A percentile compares a stretch with the other conserved stretches of the same genome.
These are phyloP conservation scores for Agrilus cyanescens DNA, from an alignment of 2,888 invertebrate species.

Conservation along the genomic window DNA sequence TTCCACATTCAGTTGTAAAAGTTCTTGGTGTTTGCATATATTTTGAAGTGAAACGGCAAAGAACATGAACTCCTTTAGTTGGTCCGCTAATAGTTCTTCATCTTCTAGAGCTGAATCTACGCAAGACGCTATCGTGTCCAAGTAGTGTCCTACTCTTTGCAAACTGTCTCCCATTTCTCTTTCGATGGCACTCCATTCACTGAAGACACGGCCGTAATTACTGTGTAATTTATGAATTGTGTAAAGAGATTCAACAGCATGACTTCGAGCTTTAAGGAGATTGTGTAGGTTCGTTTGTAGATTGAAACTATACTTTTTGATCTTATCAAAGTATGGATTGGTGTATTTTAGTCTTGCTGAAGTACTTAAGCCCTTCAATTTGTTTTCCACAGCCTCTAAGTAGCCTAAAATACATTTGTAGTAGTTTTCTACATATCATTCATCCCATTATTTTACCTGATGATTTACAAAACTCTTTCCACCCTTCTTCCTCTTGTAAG, in stretches of 20 bases:
- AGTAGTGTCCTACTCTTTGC: slow-evolving; percentile 55
- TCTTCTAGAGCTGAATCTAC: slow-evolving; percentile 68
- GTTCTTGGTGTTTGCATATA: slow-evolving; percentile 62
- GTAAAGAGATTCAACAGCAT: slow-evolving; percentile 64
- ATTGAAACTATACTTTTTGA: slow-evolving; percentile 64
- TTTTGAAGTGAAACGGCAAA: slow-evolving; percentile 63
- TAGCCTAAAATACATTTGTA: slow-evolving; percentile 42
- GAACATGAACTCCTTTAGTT: slow-evolving; percentile 72
- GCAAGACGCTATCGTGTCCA: slow-evolving; percentile 40
- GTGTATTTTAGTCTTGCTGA: slow-evolving; percentile 62
- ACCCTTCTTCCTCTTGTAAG: slow-evolving; percentile 65
- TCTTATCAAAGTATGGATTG: slow-evolving; percentile 59
- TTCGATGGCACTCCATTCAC: slow-evolving; percentile 77
- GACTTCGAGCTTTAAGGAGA: slow-evolving; percentile 48
- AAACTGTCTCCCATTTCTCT: slow-evolving; percentile 69
- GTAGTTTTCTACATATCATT: slow-evolving; percentile 1
- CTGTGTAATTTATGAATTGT: slow-evolving; percentile 69
- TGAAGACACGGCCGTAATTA: slow-evolving; percentile 70
- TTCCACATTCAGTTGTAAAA: slow-evolving; percentile 59
- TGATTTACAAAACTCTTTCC: slow-evolving; percentile 66
- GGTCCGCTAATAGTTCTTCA: slow-evolving; percentile 72
- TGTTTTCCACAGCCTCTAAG: slow-evolving; percentile 64
- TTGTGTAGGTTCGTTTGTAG: slow-evolving; percentile 51
- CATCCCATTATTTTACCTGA: slow-evolving; percentile 40
- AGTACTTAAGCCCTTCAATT: slow-evolving; percentile 62